Base-by-base conservation (phyloP, 2,888 invertebrate species). In the Digitonthophagus gazella region DNA sequence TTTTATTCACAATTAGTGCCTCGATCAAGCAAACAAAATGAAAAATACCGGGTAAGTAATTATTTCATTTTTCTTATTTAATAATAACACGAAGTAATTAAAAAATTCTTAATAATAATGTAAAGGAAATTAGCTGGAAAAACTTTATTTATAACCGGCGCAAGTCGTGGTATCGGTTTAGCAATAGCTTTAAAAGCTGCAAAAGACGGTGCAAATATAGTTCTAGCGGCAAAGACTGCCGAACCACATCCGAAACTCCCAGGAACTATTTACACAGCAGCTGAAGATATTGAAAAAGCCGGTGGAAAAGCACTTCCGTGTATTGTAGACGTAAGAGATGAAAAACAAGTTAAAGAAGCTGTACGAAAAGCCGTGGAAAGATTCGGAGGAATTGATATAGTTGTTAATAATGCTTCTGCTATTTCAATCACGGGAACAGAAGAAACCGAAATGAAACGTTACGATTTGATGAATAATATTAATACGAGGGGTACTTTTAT, bases 361-460 rank as follows among this genome's bases (percentile, higher is more conserved):
- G 88, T 94, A 14, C 88, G 92, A 77, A 86, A 87, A 74, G 91
- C 95, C 19, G 89, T 94, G 0, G 86, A 89, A 70, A 90, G 90
- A 84, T 98, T 98, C 84, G 97, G 97, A 55, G 97, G 97, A 11
- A 97, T 98, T 76, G 98, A 98, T 80, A 93, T 98, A 74, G 83
- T 96, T 15, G 85, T 98, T 15, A 98, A 98, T 85, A 98, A 98
- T 86, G 98, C 98, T 0, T 96, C 96, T 72, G 98, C 98, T 11
- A 98, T 98, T 77, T 90, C 90, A 0, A 83, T 95, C 66, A 92
- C 96, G 0, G 89, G 89, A 65, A 98, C 97, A 0, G 84, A 87
- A 2, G 84, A 90, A 3, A 97, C 97, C 0, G 91, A 95, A 54
- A 97, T 98, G 97, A 98, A 98, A 84, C 88, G 90, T 82, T 98